Evolutionary conservation across 2,797 vertebrate genomes (phyloP), one percentile per base, ranked within the genome.

Genomic region (Rhinoraja longicauda): DNA sequence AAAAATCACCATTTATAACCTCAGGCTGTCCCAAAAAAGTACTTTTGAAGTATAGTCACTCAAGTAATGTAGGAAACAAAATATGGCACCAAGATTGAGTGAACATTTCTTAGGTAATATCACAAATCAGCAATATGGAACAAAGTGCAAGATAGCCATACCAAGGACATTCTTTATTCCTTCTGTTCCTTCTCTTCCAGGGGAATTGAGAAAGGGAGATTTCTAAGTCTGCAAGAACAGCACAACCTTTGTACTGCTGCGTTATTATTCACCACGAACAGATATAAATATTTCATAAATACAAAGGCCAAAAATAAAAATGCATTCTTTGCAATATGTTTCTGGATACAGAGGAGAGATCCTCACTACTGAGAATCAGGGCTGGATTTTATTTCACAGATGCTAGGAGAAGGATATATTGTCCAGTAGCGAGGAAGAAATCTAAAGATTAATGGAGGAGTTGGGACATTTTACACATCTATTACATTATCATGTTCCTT

Each of bases 281-380:
- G 90, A 75, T 75, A 92, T 73, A 91, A 91, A 91, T 57, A 73
- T 92, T 92, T 53, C 39, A 92, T 92, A 3, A 53, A 92, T 15
- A n/a, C 64, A 92, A 53, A 73, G 21, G 45, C 21, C 5, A 72
- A 45, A 91, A 72, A 92, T 29, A 75, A 92, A 53, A 53, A 53
- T 75, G 32, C 17, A 57, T 9, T 15, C 24, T 73, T 73, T 88
- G 13, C 39, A 75, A 75, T 29, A 91, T n/a, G 36, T 75, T 53
- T 53, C 70, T 91, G 90, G 9, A 67, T 15, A n/a, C 2, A 79
- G 26, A 15, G 45, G 21, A 53, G 90, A 75, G 13, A 88, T 88
- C 9, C 10, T 53, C 53, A 59, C 29, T 15, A 24, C 81, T 90
- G 7, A 92, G 90, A 57, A 15, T 29, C 32, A 70, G 67, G n/a